Evolutionary conservation across 2,888 invertebrate species (phyloP), one percentile per base, ranked within the genome.

Genomic region (Piscicola geometra): DNA sequence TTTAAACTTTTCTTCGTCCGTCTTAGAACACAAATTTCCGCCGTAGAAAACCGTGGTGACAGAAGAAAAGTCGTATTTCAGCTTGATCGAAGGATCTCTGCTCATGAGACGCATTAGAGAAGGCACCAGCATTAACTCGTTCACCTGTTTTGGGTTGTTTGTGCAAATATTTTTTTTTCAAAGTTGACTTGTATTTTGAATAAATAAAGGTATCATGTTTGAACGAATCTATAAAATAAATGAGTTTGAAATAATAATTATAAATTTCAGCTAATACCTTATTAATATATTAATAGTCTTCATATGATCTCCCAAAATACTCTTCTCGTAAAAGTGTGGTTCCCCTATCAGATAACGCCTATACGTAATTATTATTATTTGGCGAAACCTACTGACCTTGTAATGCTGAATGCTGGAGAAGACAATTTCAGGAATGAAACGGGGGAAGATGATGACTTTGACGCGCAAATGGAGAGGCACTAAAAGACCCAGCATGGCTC

Each of bases 1-100:
- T 18, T 33, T 28, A 73, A 78, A 78, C 15, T 77, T 75, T 41
- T n/a, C 36, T 47, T 68, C 74, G 18, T 91, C 88, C 78, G 91
- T 90, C 81, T 88, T 88, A 0, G 91, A 91, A 15, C 94, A 86
- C 0, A 93, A 91, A 0, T 93, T 93, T 1, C 93, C 93, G 0
- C 93, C 93, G 81, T 90, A 90, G 0, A 89, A 88, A 70, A 93
- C 87, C 71, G 89, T 88, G 81, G 89, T 88, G 1, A 94, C 83
- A 18, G 89, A 90, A 0, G 90, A 89, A 76, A 94, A 86, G 84
- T 94, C 90, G 82, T 91, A 93, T 77, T 90, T 88, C 69, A 89
- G 87, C 1, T 92, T 90, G 67, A 88, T 87, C 0, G 90, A 88
- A 83, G 89, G 87, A 25, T 71, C 67, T 75, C 89, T 88, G 0